Evolutionary conservation across 1,140 invertebrate genomes (phyloP).

Genomic region (Cephus cinctus): DNA sequence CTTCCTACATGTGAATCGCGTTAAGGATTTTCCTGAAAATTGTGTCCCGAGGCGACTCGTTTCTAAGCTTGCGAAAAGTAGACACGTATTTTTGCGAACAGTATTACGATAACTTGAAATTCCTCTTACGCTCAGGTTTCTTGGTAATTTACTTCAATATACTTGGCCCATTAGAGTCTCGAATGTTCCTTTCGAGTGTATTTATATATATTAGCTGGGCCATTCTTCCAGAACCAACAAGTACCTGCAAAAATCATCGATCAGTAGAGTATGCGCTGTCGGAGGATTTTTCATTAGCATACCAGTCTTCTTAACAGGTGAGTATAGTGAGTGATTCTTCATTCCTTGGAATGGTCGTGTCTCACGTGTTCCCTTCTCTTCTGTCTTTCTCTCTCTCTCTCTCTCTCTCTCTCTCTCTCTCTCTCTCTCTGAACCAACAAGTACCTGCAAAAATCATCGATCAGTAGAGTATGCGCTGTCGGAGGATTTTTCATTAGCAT

Average conservation of each 20-base stretch:
- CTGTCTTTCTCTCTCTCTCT: slow-evolving; percentile 9
- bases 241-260: slow-evolving; percentile 86
- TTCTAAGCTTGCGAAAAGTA: no score
- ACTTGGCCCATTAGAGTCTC: slow-evolving; percentile 32
- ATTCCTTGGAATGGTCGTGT: slow-evolving; percentile 38
- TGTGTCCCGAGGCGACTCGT: no score
- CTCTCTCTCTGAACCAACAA: slow-evolving; percentile 78
- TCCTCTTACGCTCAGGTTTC: no score
- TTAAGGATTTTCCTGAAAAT: no score
- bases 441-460: slow-evolving; percentile 86
- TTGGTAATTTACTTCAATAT: no score
- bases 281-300: slow-evolving; percentile 92
- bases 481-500: slow-evolving; percentile 92
- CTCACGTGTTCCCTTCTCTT: slow-evolving; percentile 7
- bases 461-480: slow-evolving; percentile 86
- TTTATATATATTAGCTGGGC: slow-evolving; percentile 15
- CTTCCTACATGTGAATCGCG: no score
- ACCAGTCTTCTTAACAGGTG: slow-evolving; percentile 89
- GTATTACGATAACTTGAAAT: no score
- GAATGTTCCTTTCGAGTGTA: slow-evolving; percentile 9
- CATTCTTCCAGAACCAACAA: slow-evolving; percentile 78
- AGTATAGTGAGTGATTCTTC: slow-evolving; percentile 43
- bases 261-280: slow-evolving; percentile 86
- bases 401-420: slow-evolving; percentile 16
- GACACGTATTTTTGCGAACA: no score